Percentiles rank a stretch among this genome's conserved stretches.
Conservation (phyloP, 2,888 invertebrate genomes). For the Andrena marginata region DNA sequence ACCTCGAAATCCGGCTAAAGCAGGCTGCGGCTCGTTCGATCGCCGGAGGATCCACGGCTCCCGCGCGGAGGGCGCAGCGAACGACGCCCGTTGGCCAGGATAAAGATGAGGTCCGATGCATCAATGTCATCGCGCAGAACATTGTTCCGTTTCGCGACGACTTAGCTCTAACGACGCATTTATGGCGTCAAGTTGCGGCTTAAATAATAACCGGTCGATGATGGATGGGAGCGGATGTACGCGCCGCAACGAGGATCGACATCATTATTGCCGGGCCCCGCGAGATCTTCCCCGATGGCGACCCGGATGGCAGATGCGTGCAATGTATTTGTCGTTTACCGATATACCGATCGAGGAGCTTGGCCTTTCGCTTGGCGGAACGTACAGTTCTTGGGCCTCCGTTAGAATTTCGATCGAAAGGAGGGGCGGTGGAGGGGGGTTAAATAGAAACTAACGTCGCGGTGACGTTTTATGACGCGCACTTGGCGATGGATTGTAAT, state of each 20-base stretch:
- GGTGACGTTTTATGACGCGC: neutral
- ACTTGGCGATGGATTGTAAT: neutral
- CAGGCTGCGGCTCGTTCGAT: constrained; percentile 45
- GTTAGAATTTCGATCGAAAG: neutral
- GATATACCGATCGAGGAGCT: constrained; percentile 58
- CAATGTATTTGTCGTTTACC: constrained; percentile 75
- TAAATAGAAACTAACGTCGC: neutral
- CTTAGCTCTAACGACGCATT: constrained; percentile 83
- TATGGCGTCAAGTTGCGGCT: constrained; percentile 84
- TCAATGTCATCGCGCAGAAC: constrained; percentile 81
- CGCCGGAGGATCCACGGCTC: constrained; percentile 35
- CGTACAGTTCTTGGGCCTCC: constrained; percentile 11
- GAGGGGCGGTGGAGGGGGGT: too few species aligned
- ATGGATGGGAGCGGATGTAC: constrained; percentile 78
- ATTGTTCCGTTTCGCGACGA: constrained; percentile 76
- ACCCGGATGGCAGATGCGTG: constrained; percentile 74
- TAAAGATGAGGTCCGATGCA: constrained; percentile 79
- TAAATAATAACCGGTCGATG: constrained; percentile 84
- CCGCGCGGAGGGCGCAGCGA: constrained; percentile 55
- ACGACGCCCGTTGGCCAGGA: constrained; percentile 49
- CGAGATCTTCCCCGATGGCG: constrained; percentile 53
- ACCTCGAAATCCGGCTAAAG: neutral
- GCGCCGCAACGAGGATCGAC: constrained; percentile 71
- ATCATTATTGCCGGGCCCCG: constrained; percentile 70
- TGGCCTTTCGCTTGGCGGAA: constrained; percentile 51